These are phyloP conservation scores for Nylanderia fulva DNA, from an alignment of 1,140 invertebrate genomes.

Conservation along the genomic window DNA sequence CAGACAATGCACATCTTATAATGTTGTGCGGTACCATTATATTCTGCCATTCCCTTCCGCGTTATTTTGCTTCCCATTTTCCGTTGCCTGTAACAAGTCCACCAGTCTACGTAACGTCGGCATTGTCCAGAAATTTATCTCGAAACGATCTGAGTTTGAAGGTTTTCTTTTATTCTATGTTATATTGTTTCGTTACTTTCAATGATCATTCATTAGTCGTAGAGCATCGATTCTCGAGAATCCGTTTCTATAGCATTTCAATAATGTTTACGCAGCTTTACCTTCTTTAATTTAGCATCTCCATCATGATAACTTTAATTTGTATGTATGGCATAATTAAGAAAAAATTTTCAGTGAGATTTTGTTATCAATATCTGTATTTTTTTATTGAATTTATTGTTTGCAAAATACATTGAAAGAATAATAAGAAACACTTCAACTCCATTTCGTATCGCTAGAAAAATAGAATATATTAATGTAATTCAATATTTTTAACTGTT, in stretches of 20 bases:
- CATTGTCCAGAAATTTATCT: conserved; percentile 71
- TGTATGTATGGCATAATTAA: too few species aligned
- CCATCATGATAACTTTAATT: too few species aligned
- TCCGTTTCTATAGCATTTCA: not conserved
- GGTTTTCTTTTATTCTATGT: conserved; percentile 62
- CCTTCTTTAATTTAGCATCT: too few species aligned
- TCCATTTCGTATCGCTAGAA: too few species aligned
- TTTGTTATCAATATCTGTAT: too few species aligned
- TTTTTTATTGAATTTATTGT: too few species aligned
- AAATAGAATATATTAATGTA: too few species aligned
- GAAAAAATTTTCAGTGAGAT: too few species aligned
- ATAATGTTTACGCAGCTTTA: not conserved
- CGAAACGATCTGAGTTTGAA: conserved; percentile 58
- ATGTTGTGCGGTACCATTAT: conserved; percentile 69
- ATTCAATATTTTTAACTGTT: too few species aligned
- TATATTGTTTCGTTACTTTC: conserved; percentile 60
- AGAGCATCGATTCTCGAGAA: conserved; percentile 16
- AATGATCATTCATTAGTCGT: conserved; percentile 41
- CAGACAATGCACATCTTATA: conserved; percentile 73
- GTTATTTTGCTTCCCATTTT: conserved; percentile 61
- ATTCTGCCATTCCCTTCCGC: conserved; percentile 64
- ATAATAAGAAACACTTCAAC: too few species aligned
- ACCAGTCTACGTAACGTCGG: conserved; percentile 41
- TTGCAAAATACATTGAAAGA: too few species aligned
- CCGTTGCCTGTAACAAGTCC: conserved; percentile 57